Evolutionary conservation across 2,888 invertebrate species (phyloP), one percentile per base, ranked within the genome.

Genomic region (Cerceris ruficornis): DNA sequence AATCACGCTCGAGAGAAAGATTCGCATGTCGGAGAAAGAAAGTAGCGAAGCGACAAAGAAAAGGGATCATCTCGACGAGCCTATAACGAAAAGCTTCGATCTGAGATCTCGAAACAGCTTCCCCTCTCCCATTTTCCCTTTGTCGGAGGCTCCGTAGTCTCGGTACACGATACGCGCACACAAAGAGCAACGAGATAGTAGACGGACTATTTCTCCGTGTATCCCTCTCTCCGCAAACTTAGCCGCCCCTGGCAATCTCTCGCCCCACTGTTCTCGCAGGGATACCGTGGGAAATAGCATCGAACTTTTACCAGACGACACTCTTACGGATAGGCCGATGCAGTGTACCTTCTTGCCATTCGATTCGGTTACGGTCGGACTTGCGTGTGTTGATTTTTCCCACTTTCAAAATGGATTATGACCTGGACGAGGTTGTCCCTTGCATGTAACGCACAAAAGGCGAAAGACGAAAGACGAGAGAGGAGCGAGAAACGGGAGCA

Each of bases 261-360:
- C 80, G 69, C 77, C 77, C 79, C 79, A 50, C 64, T 67, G 60
- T 64, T 78, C 74, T 28, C 46, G 2, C 69, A 57, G 68, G 70
- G 62, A 71, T 66, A 85, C 88, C 91, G 91, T 90, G 91, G 90
- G 91, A 91, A 90, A 91, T 89, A 88, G 89, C 90, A 88, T 88
- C 89, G 87, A 89, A 89, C 88, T 88, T 89, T 86, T 84, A 87
- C 87, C 87, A 85, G 85, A 87, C 28, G 28, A 28, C 84, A 84
- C 86, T 85, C 83, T 85, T 77, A 80, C 28, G 28, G 4, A 28
- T 88, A 87, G 82, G 83, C 76, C 78, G 69, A 81, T 77, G 79
- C 76, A 75, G 82, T 80, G 75, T 80, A 75, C 49, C 69, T 59
- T 17, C 52, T 50, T 79, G 58, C 15, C 42, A 60, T 74, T 68